Conservation (phyloP, 1,140 invertebrate species). For the Parasteatoda tepidariorum region DNA sequence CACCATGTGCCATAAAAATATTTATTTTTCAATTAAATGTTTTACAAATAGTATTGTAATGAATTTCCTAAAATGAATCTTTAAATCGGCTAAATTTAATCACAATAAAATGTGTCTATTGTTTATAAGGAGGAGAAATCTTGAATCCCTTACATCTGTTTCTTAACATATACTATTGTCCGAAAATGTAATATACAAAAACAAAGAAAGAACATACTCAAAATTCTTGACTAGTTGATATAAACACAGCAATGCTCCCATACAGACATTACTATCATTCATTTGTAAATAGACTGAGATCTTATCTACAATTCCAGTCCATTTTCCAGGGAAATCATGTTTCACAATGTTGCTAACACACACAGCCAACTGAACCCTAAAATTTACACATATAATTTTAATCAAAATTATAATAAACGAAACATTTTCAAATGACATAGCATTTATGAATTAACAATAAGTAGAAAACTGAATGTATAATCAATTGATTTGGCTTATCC, state of each 20-base stretch:
- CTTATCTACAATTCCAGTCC: constrained; percentile 96
- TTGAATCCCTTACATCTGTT: too few species aligned
- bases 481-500: too few species aligned
- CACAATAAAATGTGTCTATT: too few species aligned
- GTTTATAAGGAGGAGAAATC: too few species aligned
- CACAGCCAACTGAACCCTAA: constrained; percentile 87
- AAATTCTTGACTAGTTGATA: constrained; percentile 97
- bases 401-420: neutral
- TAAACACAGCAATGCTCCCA: constrained; percentile 89
- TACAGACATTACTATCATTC: constrained; percentile 86
- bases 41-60: too few species aligned
- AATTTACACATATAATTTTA: constrained; percentile 61
- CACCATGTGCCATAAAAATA: too few species aligned
- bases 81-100: too few species aligned
- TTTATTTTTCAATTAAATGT: too few species aligned
- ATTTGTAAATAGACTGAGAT: constrained; percentile 85
- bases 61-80: too few species aligned
- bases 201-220: constrained; percentile 75
- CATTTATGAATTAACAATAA: neutral
- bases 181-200: neutral
- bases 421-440: neutral
- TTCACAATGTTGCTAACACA: constrained; percentile 94
- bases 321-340: constrained; percentile 94
- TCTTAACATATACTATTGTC: too few species aligned
- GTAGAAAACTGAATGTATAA: too few species aligned